Conservation (phyloP, 2,113 vertebrate genomes). For the rabbit (Oryctolagus cuniculus) region DNA sequence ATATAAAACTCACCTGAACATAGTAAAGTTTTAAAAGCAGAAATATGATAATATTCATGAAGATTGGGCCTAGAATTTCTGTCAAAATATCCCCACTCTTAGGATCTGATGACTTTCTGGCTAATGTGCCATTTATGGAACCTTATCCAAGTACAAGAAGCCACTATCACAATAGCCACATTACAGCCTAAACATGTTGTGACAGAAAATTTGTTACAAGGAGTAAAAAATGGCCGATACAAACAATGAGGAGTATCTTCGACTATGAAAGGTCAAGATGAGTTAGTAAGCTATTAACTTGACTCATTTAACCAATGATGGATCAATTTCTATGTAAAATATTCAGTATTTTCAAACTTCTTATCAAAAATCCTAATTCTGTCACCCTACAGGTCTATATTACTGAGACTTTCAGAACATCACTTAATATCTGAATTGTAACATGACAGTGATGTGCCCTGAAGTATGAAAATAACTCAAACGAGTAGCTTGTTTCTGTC, state of each 20-base stretch:
- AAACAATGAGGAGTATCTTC: background rate
- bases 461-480: conserved; percentile 39
- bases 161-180: background rate
- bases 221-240: background rate
- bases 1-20: background rate
- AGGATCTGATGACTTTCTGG: background rate
- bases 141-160: background rate
- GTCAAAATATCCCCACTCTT: background rate
- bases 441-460: background rate
- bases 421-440: conserved; percentile 59
- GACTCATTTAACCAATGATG: conserved; percentile 50
- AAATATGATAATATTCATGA: background rate
- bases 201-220: background rate
- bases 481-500: conserved; percentile 49
- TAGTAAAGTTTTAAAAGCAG: background rate
- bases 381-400: background rate
- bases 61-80: background rate
- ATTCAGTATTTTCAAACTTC: conserved; percentile 48
- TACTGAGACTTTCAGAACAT: conserved; percentile 14
- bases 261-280: conserved; percentile 45
- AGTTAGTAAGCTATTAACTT: conserved; percentile 62
- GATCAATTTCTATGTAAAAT: conserved; percentile 39
- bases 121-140: background rate
- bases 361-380: conserved; percentile 35
- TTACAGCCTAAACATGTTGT: background rate